These are phyloP conservation scores for Epinotia bilunana DNA, from an alignment of 2,888 invertebrate genomes.

Conservation along the genomic window DNA sequence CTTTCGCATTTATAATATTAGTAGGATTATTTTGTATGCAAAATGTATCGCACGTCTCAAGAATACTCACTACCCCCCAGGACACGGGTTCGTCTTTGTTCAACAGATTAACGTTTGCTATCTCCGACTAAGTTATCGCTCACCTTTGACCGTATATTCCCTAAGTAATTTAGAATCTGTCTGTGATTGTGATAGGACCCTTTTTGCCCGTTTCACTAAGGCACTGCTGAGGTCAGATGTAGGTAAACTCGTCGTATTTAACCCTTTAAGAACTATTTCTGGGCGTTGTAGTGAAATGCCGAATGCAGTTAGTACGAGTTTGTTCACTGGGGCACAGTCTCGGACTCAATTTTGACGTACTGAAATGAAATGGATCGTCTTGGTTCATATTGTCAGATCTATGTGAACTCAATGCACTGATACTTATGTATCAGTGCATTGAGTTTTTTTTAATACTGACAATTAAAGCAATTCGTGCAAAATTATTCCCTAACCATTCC, in stretches of 20 bases:
- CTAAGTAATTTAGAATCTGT: conserved; percentile 40
- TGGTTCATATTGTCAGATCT: too few relatives aligned
- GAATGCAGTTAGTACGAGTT: too few relatives aligned
- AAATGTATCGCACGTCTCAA: conserved; percentile 21
- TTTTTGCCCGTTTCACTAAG: conserved; percentile 32
- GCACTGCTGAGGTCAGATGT: conserved; percentile 23
- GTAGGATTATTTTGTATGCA: not conserved
- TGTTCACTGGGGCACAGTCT: not conserved
- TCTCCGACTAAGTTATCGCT: conserved; percentile 49
- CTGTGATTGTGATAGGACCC: conserved; percentile 33
- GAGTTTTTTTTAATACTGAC: too few relatives aligned
- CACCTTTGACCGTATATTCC: conserved; percentile 58
- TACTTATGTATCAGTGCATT: too few relatives aligned
- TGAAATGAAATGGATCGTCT: too few relatives aligned
- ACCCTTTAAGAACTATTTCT: not conserved
- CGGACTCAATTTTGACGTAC: too few relatives aligned
- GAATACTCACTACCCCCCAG: conserved; percentile 54
- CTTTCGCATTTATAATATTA: too few relatives aligned
- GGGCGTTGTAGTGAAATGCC: not conserved
- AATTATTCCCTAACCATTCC: too few relatives aligned
- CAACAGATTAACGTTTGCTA: conserved; percentile 62
- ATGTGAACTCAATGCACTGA: too few relatives aligned
- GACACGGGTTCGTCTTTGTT: conserved; percentile 66
- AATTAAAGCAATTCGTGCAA: too few relatives aligned
- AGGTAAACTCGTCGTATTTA: not conserved